Evolutionary conservation across 2,888 invertebrate genomes (phyloP), one percentile per base, ranked within the genome.

Genomic region (Bombylius discolor): DNA sequence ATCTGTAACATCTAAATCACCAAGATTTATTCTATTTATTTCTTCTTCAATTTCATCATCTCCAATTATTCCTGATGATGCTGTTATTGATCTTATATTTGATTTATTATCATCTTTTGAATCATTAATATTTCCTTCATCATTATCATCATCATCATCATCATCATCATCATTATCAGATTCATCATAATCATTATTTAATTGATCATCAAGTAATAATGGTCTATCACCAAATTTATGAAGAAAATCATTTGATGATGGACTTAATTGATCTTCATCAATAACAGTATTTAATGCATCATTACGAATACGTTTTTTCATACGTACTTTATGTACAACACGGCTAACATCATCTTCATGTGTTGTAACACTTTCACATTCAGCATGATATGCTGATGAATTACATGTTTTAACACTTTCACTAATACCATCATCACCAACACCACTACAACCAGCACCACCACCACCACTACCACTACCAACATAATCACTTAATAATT

Each of bases 191-290:
- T 83, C 81, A 1, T 80, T 80, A 63, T 85, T 84, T n/a, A 87
- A 70, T 64, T 89, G 88, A 68, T 88, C 87, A 65, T 89, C 88
- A 55, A 87, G 77, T 5, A 89, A 69, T 46, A 89, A 70, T 2
- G 88, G 88, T 62, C 81, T 81, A 59, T 85, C 86, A 1, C 87
- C 88, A 64, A 85, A 86, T 62, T 83, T 84, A 68, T 87, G 87
- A 0, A 87, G 82, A 7, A 87, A 81, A 59, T 87, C 81, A 58
- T 66, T 70, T 39, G 72, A 72, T 4, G 68, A 66, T 45, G 73
- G 70, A 57, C 73, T 73, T 36, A 82, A 72, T 50, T 81, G 77
- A 64, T 79, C 81, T 49, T 79, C 79, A 48, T 73, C 76, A 34
- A 68, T 52, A 44, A 60, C 58, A 47, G 59, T 61, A 14, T 59